phyloP scores from a whole-genome alignment of 2,888 invertebrate species.

The Leucophora obtusa region DNA sequence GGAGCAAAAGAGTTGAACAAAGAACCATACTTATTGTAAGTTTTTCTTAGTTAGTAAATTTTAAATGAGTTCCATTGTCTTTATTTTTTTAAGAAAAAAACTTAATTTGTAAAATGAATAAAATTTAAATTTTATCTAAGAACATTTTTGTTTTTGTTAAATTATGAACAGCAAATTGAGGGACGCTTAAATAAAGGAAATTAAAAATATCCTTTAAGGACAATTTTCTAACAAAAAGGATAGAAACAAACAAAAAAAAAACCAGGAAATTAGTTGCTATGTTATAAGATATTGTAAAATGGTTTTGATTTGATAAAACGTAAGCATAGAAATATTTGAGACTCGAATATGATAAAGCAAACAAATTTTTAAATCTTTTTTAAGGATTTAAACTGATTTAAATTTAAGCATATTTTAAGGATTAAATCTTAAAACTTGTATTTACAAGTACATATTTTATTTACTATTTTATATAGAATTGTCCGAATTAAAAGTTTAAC shows the following conservation, averaged over 20 bases:
- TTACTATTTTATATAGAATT: too few relatives aligned
- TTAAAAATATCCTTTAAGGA: conserved; percentile 35
- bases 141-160: background rate
- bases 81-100: conserved; percentile 9
- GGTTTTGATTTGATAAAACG: background rate
- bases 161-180: background rate
- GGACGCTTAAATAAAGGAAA: conserved; percentile 18
- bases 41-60: background rate
- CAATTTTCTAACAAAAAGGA: background rate
- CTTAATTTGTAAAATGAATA: conserved; percentile 22
- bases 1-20: background rate
- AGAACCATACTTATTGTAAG: background rate
- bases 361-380: too few relatives aligned
- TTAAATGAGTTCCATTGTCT: conserved; percentile 8
- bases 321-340: background rate
- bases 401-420: background rate
- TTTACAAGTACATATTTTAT: too few relatives aligned
- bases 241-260: background rate
- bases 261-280: conserved; percentile 34
- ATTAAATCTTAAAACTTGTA: too few relatives aligned
- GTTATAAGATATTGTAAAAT: background rate
- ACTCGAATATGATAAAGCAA: background rate
- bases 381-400: background rate
- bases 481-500: too few relatives aligned
- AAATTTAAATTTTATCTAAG: conserved; percentile 15